Percentiles rank a stretch among this genome's conserved stretches.
Evolutionary conservation across 2,797 vertebrate genomes (phyloP).

Genomic region (Sciaenops ocellatus): DNA sequence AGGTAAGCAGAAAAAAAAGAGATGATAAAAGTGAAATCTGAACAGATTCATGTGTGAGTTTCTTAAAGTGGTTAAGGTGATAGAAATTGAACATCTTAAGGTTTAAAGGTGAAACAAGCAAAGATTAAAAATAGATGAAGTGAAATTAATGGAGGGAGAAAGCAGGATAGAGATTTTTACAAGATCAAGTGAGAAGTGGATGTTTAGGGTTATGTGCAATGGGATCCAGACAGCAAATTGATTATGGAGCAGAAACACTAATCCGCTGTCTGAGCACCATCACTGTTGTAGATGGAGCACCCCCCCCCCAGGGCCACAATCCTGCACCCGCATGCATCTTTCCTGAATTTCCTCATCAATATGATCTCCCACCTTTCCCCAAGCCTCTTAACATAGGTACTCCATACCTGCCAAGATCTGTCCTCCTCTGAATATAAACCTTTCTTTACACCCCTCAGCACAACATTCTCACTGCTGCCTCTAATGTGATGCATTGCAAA

Average conservation of each 20-base stretch:
- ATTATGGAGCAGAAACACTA: conserved; percentile 81
- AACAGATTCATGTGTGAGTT: not conserved
- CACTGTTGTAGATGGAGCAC: conserved; percentile 62
- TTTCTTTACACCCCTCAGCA: conserved; percentile 44
- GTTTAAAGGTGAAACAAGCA: conserved; percentile 43
- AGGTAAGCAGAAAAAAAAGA: not conserved
- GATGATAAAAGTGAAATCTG: not conserved
- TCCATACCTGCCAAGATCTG: conserved; percentile 64
- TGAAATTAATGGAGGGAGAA: conserved; percentile 20
- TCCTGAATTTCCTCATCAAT: conserved; percentile 69
- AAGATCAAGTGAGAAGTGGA: conserved; percentile 58
- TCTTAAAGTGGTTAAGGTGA: conserved; percentile 2
- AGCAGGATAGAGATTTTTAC: conserved; percentile 42
- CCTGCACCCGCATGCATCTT: conserved; percentile 72
- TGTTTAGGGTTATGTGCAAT: conserved; percentile 71
- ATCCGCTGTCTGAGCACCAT: conserved; percentile 75
- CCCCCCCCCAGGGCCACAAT: conserved; percentile 71
- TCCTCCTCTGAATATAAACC: conserved; percentile 67
- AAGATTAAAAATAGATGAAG: conserved; percentile 2
- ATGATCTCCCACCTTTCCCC: conserved; percentile 35
- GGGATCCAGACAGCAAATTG: conserved; percentile 77
- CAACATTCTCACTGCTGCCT: conserved; percentile 29
- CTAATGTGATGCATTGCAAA: conserved; percentile 60
- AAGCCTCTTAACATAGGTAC: conserved; percentile 67
- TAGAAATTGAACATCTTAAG: conserved; percentile 17